A percentile compares a stretch with the other conserved stretches of the same genome.
Conservation (phyloP, 2,797 vertebrate species). For the Lepus townsendii region DNA sequence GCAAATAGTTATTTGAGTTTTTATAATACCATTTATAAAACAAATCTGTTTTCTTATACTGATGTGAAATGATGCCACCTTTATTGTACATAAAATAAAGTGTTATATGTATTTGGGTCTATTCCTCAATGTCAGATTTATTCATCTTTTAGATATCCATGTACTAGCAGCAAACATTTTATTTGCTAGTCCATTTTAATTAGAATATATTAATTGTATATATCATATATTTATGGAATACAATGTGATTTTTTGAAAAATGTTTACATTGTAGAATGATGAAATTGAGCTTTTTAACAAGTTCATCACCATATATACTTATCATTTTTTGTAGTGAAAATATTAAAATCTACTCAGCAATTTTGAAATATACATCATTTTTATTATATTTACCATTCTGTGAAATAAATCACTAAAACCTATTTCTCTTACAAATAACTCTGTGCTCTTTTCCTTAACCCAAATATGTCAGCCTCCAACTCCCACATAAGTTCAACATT, state of each 20-base stretch:
- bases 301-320: background rate
- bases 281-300: background rate
- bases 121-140: background rate
- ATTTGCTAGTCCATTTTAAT: background rate
- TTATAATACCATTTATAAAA: background rate
- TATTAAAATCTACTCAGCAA: background rate
- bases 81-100: background rate
- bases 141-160: background rate
- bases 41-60: background rate
- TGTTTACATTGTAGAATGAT: background rate
- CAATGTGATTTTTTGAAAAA: background rate
- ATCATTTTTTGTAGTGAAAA: background rate
- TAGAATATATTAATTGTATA: background rate
- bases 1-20: background rate
- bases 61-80: background rate
- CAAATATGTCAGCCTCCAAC: too few relatives aligned
- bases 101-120: background rate
- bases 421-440: background rate
- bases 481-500: background rate
- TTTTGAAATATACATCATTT: background rate
- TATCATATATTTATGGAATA: background rate
- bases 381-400: background rate
- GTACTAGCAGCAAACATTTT: background rate
- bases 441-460: too few relatives aligned
- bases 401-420: background rate